Percentiles rank a stretch among this genome's conserved stretches.
Evolutionary conservation across 2,113 vertebrate species (phyloP).

Genomic region (Procavia capensis): DNA sequence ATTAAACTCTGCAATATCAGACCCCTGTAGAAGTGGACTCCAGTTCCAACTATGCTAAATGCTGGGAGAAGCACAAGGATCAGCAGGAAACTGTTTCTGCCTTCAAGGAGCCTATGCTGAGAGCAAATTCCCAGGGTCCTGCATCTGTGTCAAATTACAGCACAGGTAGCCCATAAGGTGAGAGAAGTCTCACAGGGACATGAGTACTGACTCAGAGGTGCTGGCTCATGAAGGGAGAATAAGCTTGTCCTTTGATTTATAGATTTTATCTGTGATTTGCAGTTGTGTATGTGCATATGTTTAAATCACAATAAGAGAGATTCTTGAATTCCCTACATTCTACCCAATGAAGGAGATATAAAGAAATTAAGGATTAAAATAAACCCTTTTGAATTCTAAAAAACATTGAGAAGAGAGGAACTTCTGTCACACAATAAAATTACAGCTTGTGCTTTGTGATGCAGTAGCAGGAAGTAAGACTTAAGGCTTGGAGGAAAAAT

Average conservation of each 20-base stretch:
- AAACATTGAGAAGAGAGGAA: not conserved
- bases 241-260: not conserved
- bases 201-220: not conserved
- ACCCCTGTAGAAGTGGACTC: too few species aligned
- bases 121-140: constrained; percentile 19
- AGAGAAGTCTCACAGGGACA: constrained; percentile 16
- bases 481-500: not conserved
- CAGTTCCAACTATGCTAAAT: not conserved
- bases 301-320: not conserved
- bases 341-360: not conserved
- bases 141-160: constrained; percentile 2
- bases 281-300: not conserved
- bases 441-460: not conserved
- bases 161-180: not conserved
- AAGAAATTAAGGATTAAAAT: not conserved
- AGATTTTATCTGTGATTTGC: not conserved
- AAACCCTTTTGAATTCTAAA: constrained; percentile 15
- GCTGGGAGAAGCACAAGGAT: not conserved
- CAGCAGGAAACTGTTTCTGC: constrained; percentile 8
- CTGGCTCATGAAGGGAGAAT: not conserved
- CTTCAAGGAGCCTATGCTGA: constrained; percentile 28
- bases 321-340: not conserved
- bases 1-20: constrained; percentile 10
- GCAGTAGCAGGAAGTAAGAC: not conserved
- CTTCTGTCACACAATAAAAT: constrained; percentile 23